phyloP scores from a whole-genome alignment of 1,140 invertebrate species.

The Temnothorax curvispinosus region DNA sequence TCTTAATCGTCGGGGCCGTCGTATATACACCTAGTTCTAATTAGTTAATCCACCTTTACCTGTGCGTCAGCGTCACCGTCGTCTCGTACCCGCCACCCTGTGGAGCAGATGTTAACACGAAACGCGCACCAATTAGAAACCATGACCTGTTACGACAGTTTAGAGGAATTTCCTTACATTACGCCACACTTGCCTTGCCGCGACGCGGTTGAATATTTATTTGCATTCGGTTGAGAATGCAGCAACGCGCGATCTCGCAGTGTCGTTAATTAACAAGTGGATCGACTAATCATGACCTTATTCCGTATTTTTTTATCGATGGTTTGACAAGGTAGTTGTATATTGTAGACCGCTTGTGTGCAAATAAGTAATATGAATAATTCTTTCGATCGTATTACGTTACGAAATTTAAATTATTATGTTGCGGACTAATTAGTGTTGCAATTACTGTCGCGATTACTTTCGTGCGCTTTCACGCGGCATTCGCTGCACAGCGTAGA shows the following conservation, averaged over 20 bases:
- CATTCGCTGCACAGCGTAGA: not conserved
- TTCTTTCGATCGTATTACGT: not conserved
- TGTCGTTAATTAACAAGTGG: not conserved
- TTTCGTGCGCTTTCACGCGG: not conserved
- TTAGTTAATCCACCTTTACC: conserved; percentile 75
- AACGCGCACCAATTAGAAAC: conserved; percentile 70
- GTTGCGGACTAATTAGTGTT: conserved; percentile 14
- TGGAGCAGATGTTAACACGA: conserved; percentile 68
- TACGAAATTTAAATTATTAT: not conserved
- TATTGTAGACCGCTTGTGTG: not conserved
- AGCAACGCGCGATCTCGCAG: not conserved
- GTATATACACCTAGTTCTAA: conserved; percentile 71
- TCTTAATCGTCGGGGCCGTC: conserved; percentile 73
- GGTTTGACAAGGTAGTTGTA: too few species aligned
- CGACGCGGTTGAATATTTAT: conserved; percentile 26
- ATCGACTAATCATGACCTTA: not conserved
- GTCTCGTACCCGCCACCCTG: conserved; percentile 26
- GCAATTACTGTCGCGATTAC: conserved; percentile 22
- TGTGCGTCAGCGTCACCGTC: conserved; percentile 59
- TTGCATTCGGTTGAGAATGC: not conserved
- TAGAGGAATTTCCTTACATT: conserved; percentile 55
- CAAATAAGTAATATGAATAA: not conserved
- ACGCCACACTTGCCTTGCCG: conserved; percentile 10
- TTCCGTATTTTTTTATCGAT: not conserved
- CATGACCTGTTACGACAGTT: conserved; percentile 53